phyloP scores from a whole-genome alignment of 2,888 invertebrate species.

The Limenitis arthemis region DNA sequence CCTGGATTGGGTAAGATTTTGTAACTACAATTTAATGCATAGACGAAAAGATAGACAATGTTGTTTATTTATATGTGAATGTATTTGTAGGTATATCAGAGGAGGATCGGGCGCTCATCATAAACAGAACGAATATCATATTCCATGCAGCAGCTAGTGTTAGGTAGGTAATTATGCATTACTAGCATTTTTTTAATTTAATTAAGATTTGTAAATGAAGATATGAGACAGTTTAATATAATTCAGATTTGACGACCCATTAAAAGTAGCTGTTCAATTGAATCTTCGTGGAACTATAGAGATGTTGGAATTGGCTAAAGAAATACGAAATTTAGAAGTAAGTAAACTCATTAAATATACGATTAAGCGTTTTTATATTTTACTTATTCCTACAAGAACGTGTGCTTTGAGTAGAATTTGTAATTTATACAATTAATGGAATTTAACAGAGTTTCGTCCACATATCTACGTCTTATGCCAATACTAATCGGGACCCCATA shows the following conservation, averaged over 20 bases:
- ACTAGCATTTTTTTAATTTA: too few species aligned
- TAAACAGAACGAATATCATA: conserved; percentile 76
- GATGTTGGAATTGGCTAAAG: conserved; percentile 71
- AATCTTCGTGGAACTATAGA: conserved; percentile 79
- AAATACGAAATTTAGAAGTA: conserved; percentile 66
- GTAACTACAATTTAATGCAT: not conserved
- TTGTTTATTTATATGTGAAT: not conserved
- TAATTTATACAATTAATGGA: not conserved
- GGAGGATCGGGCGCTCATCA: conserved; percentile 56
- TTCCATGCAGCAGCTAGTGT: conserved; percentile 88
- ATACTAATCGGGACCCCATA: conserved; percentile 80
- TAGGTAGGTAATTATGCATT: conserved; percentile 38
- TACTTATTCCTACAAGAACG: not conserved
- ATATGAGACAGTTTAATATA: too few species aligned
- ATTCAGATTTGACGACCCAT: conserved; percentile 82
- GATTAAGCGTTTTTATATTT: conserved; percentile 19
- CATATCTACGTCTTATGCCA: conserved; percentile 90
- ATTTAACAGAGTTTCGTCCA: conserved; percentile 73
- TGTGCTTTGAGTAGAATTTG: too few species aligned
- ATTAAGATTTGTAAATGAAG: too few species aligned
- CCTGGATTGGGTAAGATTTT: conserved; percentile 64
- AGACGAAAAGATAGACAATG: not conserved
- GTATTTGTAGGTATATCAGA: conserved; percentile 61
- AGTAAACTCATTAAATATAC: too few species aligned
- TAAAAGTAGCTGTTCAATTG: conserved; percentile 74